A percentile compares a stretch with the other conserved stretches of the same genome.
These are phyloP conservation scores for Archips xylosteana DNA, from an alignment of 2,888 invertebrate genomes.

Conservation along the genomic window DNA sequence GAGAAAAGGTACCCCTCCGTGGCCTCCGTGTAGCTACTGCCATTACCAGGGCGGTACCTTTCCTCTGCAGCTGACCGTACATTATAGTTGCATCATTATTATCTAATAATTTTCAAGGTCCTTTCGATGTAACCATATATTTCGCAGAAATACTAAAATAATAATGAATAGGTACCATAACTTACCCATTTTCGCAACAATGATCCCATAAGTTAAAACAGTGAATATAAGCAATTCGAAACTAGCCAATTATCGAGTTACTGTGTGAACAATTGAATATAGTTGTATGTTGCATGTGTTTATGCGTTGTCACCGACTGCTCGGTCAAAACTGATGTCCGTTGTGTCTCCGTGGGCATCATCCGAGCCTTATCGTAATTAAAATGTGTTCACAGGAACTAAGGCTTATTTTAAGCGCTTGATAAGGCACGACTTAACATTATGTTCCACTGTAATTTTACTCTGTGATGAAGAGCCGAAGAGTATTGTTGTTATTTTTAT, in stretches of 20 bases:
- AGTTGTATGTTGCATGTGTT: neutral
- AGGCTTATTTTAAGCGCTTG: neutral
- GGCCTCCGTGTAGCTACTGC: too few species aligned
- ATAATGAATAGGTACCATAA: neutral
- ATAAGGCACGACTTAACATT: neutral
- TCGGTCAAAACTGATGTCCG: neutral
- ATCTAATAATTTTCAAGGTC: too few species aligned
- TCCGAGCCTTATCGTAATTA: neutral
- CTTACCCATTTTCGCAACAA: neutral
- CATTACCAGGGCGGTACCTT: too few species aligned
- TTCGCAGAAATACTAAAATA: too few species aligned
- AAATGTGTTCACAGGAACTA: constrained; percentile 1
- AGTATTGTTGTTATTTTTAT: neutral
- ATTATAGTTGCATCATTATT: too few species aligned
- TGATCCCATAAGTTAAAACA: neutral
- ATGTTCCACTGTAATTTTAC: neutral
- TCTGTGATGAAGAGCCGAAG: neutral
- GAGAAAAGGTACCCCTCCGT: too few species aligned
- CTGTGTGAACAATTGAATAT: neutral
- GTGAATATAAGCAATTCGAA: neutral
- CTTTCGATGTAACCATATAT: too few species aligned
- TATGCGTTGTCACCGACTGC: neutral
- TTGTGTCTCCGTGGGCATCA: neutral
- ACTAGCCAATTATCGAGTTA: neutral
- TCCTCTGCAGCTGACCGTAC: too few species aligned